Percentiles rank a stretch among this genome's conserved stretches.
phyloP scores from a whole-genome alignment of 2,888 invertebrate species.

The Lithophane leautieri region DNA sequence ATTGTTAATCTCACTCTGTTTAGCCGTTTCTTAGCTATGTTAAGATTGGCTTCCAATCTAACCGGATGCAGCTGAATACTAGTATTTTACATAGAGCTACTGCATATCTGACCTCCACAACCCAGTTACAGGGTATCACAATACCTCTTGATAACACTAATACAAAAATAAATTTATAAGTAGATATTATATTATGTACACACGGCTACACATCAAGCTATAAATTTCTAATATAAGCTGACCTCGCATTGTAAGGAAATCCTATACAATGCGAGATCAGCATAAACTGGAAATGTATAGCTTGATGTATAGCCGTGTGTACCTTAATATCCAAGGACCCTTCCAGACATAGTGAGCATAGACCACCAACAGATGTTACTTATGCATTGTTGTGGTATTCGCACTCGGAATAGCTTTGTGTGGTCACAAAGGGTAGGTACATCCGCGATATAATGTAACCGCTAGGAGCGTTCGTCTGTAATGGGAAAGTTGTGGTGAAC shows the following conservation, averaged over 20 bases:
- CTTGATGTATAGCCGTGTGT: no score
- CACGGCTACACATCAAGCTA: no score
- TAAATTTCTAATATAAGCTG: no score
- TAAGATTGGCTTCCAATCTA: not conserved
- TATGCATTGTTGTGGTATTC: constrained; percentile 38
- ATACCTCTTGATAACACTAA: not conserved
- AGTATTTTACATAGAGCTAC: no score
- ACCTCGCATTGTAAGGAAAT: no score
- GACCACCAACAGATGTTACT: constrained; percentile 16
- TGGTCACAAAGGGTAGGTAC: constrained; percentile 40
- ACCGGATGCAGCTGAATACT: no score
- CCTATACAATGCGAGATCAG: no score
- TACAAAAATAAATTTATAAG: not conserved
- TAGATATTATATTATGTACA: no score
- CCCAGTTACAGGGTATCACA: no score
- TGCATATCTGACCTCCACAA: no score
- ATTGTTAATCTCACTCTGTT: not conserved
- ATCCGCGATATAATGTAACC: constrained; percentile 40
- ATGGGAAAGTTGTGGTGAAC: constrained; percentile 36
- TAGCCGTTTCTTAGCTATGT: not conserved
- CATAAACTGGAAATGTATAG: no score
- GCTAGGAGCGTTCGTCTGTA: constrained; percentile 27
- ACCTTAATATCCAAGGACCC: not conserved
- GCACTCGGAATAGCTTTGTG: constrained; percentile 45
- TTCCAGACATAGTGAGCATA: not conserved